These are phyloP conservation scores for Eonycteris spelaea DNA, from an alignment of 2,113 vertebrate species.

Conservation along the genomic window DNA sequence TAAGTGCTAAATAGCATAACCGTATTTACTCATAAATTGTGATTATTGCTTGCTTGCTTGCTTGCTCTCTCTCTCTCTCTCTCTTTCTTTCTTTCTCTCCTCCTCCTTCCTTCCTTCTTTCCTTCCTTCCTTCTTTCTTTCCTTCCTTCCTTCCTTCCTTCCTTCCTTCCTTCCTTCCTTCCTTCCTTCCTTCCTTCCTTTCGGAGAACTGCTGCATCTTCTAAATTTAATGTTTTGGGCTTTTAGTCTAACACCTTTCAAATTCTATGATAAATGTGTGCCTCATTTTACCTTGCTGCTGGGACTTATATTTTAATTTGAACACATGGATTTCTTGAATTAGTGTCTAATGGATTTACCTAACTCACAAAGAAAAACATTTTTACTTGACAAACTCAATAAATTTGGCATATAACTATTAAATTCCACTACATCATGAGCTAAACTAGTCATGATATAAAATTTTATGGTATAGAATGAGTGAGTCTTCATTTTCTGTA, in stretches of 20 bases:
- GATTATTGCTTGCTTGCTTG: background rate
- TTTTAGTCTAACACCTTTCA: background rate
- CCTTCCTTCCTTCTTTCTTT: background rate
- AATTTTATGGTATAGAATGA: background rate
- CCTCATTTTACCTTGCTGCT: background rate
- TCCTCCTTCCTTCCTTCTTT: background rate
- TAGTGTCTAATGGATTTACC: background rate
- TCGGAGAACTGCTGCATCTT: background rate
- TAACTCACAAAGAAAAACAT: background rate
- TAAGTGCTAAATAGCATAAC: background rate
- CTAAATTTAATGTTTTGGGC: background rate
- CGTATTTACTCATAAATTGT: background rate
- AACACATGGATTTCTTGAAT: conserved; percentile 4
- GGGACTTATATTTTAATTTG: background rate
- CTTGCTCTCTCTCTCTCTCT: background rate
- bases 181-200: background rate
- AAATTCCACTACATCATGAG: background rate
- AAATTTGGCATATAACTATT: background rate
- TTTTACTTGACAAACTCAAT: background rate
- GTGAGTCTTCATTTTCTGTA: background rate
- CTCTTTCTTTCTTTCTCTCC: background rate
- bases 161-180: background rate
- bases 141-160: background rate
- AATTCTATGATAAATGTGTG: background rate
- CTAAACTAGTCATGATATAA: background rate